Conservation (phyloP, 2,113 vertebrate species). For the Bufo gargarizans region DNA sequence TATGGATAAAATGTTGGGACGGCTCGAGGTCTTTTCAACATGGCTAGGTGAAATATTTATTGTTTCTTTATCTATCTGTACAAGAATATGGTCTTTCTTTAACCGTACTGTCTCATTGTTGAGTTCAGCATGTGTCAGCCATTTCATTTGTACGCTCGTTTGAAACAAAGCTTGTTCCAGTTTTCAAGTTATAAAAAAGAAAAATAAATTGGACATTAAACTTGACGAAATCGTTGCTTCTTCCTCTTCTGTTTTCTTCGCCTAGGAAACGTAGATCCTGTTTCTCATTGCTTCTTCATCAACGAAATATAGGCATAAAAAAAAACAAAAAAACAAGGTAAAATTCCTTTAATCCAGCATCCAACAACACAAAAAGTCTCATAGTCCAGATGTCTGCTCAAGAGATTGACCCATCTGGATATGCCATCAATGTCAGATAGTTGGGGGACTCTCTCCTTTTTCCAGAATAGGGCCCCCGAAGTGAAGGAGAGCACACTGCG, state of each 20-base stretch:
- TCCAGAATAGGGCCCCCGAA: too few species aligned
- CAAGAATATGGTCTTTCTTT: slow-evolving; percentile 75
- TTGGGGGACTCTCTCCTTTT: too few species aligned
- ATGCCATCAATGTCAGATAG: too few species aligned
- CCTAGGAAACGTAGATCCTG: not conserved
- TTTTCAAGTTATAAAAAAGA: slow-evolving; percentile 79
- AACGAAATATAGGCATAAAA: not conserved
- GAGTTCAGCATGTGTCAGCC: slow-evolving; percentile 87
- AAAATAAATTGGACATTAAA: slow-evolving; percentile 89
- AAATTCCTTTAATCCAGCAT: too few species aligned
- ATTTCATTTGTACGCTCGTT: slow-evolving; percentile 87
- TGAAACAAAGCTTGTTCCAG: slow-evolving; percentile 86
- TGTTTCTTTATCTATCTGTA: slow-evolving; percentile 87
- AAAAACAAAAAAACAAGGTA: not conserved
- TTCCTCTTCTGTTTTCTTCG: slow-evolving; percentile 69
- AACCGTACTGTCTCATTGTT: slow-evolving; percentile 80
- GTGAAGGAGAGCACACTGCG: too few species aligned
- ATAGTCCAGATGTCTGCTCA: too few species aligned
- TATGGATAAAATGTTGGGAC: slow-evolving; percentile 84
- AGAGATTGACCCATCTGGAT: too few species aligned
- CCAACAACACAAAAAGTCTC: too few species aligned
- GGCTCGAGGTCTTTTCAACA: slow-evolving; percentile 82
- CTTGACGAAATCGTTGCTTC: slow-evolving; percentile 79
- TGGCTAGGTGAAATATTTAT: slow-evolving; percentile 86
- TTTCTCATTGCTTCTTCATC: slow-evolving; percentile 6